A percentile compares a stretch with the other conserved stretches of the same genome.
Evolutionary conservation across 2,113 vertebrate species (phyloP).

Genomic region (Hippopotamus amphibius): DNA sequence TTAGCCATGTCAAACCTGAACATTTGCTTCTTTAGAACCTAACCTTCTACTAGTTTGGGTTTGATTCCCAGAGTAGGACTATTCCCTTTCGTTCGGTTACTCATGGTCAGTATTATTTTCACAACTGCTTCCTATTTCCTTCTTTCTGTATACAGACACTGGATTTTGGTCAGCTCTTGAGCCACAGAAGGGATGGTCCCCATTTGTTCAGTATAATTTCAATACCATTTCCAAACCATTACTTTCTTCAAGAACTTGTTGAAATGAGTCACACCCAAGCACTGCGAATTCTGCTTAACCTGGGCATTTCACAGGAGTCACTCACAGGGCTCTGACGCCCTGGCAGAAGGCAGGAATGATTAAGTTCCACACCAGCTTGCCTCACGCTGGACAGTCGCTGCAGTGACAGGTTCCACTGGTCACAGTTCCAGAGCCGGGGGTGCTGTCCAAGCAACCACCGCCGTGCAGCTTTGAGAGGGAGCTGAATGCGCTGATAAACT

Average conservation of each 20-base stretch:
- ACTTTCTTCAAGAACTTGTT: slow-evolving; percentile 29
- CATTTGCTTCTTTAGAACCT: slow-evolving; percentile 10
- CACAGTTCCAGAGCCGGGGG: background rate
- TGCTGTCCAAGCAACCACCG: background rate
- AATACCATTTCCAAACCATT: background rate
- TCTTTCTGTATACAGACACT: background rate
- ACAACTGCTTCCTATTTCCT: slow-evolving; percentile 52
- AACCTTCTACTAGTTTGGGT: background rate
- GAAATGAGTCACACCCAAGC: background rate
- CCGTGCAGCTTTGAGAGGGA: background rate
- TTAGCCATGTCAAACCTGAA: background rate
- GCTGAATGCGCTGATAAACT: accelerated
- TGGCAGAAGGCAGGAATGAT: background rate
- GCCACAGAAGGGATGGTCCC: background rate
- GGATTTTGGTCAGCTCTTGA: slow-evolving; percentile 1
- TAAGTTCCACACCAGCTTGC: background rate
- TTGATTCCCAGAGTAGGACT: background rate
- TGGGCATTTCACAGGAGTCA: background rate
- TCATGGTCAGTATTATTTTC: background rate
- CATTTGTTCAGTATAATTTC: background rate
- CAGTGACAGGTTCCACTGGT: background rate
- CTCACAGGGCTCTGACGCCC: background rate
- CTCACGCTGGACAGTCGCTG: background rate
- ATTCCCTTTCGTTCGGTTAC: background rate
- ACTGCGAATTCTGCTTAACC: background rate